These are phyloP conservation scores for Orthonyx spaldingii DNA, from an alignment of 2,113 vertebrate species.

Conservation along the genomic window DNA sequence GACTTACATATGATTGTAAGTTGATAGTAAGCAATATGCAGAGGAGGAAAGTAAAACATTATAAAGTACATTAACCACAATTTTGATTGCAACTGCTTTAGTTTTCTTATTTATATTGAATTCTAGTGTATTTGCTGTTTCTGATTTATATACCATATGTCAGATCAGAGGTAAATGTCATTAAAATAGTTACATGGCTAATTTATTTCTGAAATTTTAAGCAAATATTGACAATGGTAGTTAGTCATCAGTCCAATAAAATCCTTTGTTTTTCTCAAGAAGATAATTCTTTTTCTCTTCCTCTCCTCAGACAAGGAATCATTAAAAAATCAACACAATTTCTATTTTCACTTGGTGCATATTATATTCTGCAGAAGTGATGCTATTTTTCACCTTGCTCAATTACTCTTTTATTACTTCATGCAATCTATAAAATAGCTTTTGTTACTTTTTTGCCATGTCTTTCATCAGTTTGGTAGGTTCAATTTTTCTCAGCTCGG, in stretches of 20 bases:
- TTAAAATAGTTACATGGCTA: not conserved
- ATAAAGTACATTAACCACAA: not conserved
- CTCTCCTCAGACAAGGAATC: not conserved
- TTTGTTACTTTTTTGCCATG: not conserved
- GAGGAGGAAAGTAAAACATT: not conserved
- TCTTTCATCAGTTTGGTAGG: not conserved
- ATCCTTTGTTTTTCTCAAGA: not conserved
- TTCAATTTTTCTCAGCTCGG: not conserved
- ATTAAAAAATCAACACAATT: not conserved
- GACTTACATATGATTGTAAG: not conserved
- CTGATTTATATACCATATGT: not conserved
- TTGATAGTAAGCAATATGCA: not conserved
- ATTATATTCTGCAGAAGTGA: not conserved
- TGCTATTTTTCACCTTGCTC: not conserved
- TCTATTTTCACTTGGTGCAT: not conserved
- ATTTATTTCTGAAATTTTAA: constrained; percentile 5
- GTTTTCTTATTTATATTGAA: not conserved
- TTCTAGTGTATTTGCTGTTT: not conserved
- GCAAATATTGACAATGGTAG: not conserved
- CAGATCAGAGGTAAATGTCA: not conserved
- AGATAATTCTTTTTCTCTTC: not conserved
- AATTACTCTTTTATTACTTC: not conserved
- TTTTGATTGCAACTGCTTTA: not conserved
- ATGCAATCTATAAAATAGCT: not conserved
- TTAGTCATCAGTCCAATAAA: not conserved